Evolutionary conservation across 2,113 vertebrate genomes (phyloP), one percentile per base, ranked within the genome.

Genomic region (Ceratotherium simum): DNA sequence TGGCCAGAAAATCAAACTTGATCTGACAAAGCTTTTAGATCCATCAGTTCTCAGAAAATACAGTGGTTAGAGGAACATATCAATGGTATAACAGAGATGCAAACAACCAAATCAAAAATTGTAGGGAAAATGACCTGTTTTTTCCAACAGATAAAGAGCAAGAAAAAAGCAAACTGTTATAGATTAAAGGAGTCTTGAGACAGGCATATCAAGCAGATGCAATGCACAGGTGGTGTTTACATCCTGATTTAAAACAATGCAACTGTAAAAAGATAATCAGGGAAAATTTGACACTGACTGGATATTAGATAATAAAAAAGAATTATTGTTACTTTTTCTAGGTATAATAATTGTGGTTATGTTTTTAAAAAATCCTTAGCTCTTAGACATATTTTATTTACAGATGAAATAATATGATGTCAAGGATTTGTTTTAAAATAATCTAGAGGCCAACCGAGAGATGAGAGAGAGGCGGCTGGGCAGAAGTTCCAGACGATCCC

Each of bases 401-500:
- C 8, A 64, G 72, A 51, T 78, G 39, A 46, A 79, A 56, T 58
- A 76, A 75, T 13, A 42, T 83, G 39, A 33, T 56, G 29, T 93
- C 36, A 69, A 20, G 21, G 20, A 25, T 58, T 69, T 86, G 29
- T 46, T 81, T 93, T 46, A 51, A 85, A 85, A 51, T n/a, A 54
- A 54, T 54, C 51, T 39, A 39, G 39, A 39, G 33, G 8, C n/a
- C 13, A 23, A 29, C 33, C 0, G 3, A 5, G 5, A 12, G 17
- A 18, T 31, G 33, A 6, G 12, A 16, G 60, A 29, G 5, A 13
- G 17, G 36, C 4, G 0, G 21, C 8, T 8, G 2, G 0, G 13
- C 29, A 0, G 39, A 18, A 18, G 0, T 39, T 54, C 8, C 62
- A 7, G 42, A 8, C 0, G 7, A 14, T 10, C 0, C 8, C 21